These are phyloP conservation scores for Habrosyne pyritoides DNA, from an alignment of 2,888 invertebrate genomes.

Conservation along the genomic window DNA sequence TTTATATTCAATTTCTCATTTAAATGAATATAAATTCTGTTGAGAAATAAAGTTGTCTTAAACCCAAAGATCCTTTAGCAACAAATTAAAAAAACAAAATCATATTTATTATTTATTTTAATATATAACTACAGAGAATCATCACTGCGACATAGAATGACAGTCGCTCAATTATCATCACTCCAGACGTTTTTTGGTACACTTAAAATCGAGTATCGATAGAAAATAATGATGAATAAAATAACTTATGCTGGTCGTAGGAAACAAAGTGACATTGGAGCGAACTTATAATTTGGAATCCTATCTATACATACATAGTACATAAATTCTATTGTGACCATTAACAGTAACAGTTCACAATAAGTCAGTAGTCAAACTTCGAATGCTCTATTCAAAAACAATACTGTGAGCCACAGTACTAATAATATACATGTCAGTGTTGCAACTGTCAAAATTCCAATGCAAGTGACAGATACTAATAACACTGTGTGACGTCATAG, in stretches of 20 bases:
- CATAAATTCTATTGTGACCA: background rate
- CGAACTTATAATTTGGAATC: constrained; percentile 11
- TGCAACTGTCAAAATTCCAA: background rate
- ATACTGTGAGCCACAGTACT: too few species aligned
- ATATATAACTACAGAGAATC: constrained; percentile 79
- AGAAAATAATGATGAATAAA: constrained; percentile 24
- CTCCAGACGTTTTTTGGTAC: constrained; percentile 69
- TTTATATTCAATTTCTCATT: too few species aligned
- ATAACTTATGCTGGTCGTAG: constrained; percentile 32
- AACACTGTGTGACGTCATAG: too few species aligned
- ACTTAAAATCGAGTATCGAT: constrained; percentile 57
- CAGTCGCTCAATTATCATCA: constrained; percentile 34
- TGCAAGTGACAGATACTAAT: too few species aligned
- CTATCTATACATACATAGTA: background rate
- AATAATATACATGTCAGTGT: too few species aligned
- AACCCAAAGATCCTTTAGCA: too few species aligned
- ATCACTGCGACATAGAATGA: constrained; percentile 47
- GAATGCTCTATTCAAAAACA: too few species aligned
- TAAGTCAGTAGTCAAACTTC: background rate
- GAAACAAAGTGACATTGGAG: constrained; percentile 41
- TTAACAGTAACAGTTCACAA: background rate
- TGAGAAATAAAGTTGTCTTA: too few species aligned
- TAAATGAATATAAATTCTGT: too few species aligned
- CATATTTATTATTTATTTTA: constrained; percentile 65
- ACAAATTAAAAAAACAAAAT: constrained; percentile 12